A percentile compares a stretch with the other conserved stretches of the same genome.
These are phyloP conservation scores for Harlomillsia oculata DNA, from an alignment of 1,140 invertebrate species.

Conservation along the genomic window DNA sequence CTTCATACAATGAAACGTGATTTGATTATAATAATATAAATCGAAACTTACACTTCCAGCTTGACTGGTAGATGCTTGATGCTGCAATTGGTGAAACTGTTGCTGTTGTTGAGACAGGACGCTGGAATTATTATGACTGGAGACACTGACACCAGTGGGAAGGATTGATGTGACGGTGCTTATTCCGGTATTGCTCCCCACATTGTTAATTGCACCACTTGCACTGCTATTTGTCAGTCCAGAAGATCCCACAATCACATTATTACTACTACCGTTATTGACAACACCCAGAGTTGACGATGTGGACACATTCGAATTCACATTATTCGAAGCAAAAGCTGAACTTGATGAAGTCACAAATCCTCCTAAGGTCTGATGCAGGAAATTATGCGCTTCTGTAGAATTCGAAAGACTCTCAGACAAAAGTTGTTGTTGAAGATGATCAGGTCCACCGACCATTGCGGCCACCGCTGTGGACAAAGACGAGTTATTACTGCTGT, in stretches of 20 bases:
- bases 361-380: background rate
- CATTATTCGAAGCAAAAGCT: slow-evolving; percentile 8
- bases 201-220: slow-evolving; percentile 14
- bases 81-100: slow-evolving; percentile 27
- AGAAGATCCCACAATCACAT: slow-evolving; percentile 11
- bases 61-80: slow-evolving; percentile 15
- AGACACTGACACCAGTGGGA: slow-evolving; percentile 14
- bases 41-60: slow-evolving; percentile 18
- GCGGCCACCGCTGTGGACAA: background rate
- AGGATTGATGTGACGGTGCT: background rate
- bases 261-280: slow-evolving; percentile 20
- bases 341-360: background rate
- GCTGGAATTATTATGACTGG: slow-evolving; percentile 31
- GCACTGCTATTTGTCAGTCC: slow-evolving; percentile 9
- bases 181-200: background rate
- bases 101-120: slow-evolving; percentile 21
- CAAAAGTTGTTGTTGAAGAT: slow-evolving; percentile 12
- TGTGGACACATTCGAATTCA: slow-evolving; percentile 8
- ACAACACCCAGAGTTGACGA: slow-evolving; percentile 12
- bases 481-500: slow-evolving; percentile 9
- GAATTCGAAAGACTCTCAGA: no score
- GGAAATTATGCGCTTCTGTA: no score
- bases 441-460: slow-evolving; percentile 5
- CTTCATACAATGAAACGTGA: background rate
- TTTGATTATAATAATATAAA: background rate